These are phyloP conservation scores for Hydrolagus colliei DNA, from an alignment of 2,797 vertebrate species.

Conservation along the genomic window DNA sequence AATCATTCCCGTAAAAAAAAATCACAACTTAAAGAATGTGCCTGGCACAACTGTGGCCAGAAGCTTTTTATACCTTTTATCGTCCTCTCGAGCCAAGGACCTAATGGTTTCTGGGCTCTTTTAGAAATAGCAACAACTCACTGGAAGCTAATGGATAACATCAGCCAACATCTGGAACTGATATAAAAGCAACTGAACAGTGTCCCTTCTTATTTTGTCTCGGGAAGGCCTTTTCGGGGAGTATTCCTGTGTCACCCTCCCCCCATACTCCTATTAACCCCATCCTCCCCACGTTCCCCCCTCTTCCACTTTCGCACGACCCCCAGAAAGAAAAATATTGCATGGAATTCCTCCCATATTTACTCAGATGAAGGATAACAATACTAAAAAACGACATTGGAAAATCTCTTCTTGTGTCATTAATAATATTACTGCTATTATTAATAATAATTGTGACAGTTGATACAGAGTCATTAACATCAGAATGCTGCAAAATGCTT, in stretches of 20 bases:
- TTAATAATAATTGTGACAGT: background rate
- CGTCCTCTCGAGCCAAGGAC: background rate
- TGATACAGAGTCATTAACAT: background rate
- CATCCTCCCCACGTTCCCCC: background rate
- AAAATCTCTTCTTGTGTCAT: background rate
- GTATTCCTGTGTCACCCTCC: background rate
- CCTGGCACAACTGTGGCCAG: background rate
- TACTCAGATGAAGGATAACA: background rate
- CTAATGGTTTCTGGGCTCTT: constrained; percentile 5
- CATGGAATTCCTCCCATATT: background rate
- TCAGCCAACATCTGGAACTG: constrained; percentile 24
- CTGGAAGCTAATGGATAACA: constrained; percentile 24
- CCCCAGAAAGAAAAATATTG: background rate
- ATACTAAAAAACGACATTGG: background rate
- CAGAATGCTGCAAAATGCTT: too few relatives aligned
- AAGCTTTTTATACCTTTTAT: background rate
- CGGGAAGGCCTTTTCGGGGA: background rate
- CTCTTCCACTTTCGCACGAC: too few relatives aligned
- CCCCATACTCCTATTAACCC: background rate
- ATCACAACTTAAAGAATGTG: background rate
- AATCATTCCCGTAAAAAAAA: constrained; percentile 4
- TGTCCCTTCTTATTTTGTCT: constrained; percentile 25
- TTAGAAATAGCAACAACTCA: background rate
- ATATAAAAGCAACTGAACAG: constrained; percentile 16
- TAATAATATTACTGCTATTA: too few relatives aligned